phyloP scores from a whole-genome alignment of 2,797 vertebrate genomes.

The Coregonus ussuriensis region DNA sequence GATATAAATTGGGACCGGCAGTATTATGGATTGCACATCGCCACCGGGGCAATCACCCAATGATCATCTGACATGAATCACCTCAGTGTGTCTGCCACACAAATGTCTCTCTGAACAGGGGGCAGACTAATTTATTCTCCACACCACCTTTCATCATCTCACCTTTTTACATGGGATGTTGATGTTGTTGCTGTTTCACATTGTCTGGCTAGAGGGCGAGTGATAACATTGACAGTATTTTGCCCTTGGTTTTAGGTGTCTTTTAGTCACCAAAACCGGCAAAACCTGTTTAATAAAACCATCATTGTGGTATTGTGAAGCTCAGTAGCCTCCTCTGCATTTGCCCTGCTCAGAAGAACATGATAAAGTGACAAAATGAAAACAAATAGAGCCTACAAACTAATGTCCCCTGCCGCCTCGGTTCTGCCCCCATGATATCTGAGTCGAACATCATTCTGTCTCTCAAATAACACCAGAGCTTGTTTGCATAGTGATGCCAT shows the following conservation, averaged over 20 bases:
- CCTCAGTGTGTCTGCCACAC: conserved; percentile 25
- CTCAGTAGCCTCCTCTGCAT: not conserved
- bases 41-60: conserved; percentile 20
- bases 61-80: conserved; percentile 25
- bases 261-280: no score
- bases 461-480: not conserved
- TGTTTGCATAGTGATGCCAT: not conserved
- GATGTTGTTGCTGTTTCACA: not conserved
- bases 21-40: conserved; percentile 20
- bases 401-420: not conserved
- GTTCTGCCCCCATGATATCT: not conserved
- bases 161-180: not conserved
- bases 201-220: not conserved
- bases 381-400: not conserved
- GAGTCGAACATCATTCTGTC: not conserved
- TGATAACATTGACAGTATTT: not conserved
- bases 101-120: conserved; percentile 10
- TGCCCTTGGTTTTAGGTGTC: not conserved
- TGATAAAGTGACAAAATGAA: not conserved
- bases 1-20: conserved; percentile 22
- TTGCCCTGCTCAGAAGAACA: not conserved
- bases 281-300: not conserved
- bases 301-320: not conserved
- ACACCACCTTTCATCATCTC: conserved; percentile 5
- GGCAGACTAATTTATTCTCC: not conserved